phyloP scores from a whole-genome alignment of 1,140 invertebrate species.

The Heliconius melpomene region DNA sequence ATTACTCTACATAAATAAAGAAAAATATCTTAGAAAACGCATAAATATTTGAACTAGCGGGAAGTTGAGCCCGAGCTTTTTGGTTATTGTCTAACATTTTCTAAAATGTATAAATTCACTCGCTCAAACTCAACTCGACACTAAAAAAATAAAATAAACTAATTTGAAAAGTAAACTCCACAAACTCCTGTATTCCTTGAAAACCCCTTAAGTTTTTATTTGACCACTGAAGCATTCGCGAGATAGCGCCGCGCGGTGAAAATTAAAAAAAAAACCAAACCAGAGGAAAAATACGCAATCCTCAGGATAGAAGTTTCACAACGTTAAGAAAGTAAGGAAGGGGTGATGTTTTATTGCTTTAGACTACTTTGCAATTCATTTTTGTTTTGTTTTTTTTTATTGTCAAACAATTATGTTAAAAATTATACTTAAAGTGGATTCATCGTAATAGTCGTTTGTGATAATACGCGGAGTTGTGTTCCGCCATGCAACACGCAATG shows the following conservation, averaged over 20 bases:
- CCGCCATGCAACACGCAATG: too few species aligned
- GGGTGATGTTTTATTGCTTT: conserved; percentile 55
- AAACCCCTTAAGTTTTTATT: conserved; percentile 80
- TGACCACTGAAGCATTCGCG: conserved; percentile 80
- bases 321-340: conserved; percentile 20
- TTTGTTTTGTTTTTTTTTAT: background rate
- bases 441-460: too few species aligned
- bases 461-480: too few species aligned
- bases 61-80: too few species aligned
- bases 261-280: conserved; percentile 72
- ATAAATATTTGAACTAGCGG: too few species aligned
- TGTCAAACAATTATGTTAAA: background rate
- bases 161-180: conserved; percentile 29
- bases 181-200: conserved; percentile 47
- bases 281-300: conserved; percentile 57
- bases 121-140: too few species aligned
- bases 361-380: conserved; percentile 36
- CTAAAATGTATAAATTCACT: too few species aligned
- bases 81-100: too few species aligned
- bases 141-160: background rate
- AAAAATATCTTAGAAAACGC: too few species aligned
- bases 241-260: conserved; percentile 75
- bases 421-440: background rate
- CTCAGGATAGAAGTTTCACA: conserved; percentile 51
- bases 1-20: too few species aligned